These are phyloP conservation scores for Xenopus petersii DNA, from an alignment of 2,797 vertebrate genomes.

Conservation along the genomic window DNA sequence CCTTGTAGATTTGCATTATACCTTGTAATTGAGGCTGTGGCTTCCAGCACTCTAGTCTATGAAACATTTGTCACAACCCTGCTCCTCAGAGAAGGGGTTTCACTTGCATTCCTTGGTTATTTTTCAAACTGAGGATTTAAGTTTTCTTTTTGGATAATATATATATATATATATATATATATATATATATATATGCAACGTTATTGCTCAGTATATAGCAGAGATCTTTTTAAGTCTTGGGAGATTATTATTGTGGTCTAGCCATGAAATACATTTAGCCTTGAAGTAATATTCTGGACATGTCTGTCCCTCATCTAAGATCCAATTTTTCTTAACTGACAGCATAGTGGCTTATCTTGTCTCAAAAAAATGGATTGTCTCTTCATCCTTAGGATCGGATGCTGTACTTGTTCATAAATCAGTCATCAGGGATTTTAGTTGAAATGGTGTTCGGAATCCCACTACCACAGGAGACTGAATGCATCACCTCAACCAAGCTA, in stretches of 20 bases:
- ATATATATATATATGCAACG: background rate
- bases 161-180: too few relatives aligned
- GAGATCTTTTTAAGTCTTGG: slow-evolving; percentile 26
- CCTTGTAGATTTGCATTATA: too few relatives aligned
- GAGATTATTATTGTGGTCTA: slow-evolving; percentile 39
- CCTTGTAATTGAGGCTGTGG: too few relatives aligned
- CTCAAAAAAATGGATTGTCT: slow-evolving; percentile 49
- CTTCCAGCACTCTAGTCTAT: too few relatives aligned
- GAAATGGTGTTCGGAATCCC: slow-evolving; percentile 46
- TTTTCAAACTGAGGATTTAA: too few relatives aligned
- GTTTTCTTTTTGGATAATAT: background rate
- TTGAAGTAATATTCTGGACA: slow-evolving; percentile 41
- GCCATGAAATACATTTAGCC: slow-evolving; percentile 34
- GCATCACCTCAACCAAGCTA: slow-evolving; percentile 40
- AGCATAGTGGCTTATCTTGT: slow-evolving; percentile 49
- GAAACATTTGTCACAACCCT: too few relatives aligned
- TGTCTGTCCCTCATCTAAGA: slow-evolving; percentile 34
- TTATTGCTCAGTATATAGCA: slow-evolving; percentile 7
- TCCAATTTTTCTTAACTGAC: slow-evolving; percentile 47
- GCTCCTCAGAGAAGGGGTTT: too few relatives aligned
- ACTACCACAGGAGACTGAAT: slow-evolving; percentile 37
- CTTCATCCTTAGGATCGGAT: slow-evolving; percentile 38
- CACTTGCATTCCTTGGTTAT: too few relatives aligned
- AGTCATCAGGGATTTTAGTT: slow-evolving; percentile 48
- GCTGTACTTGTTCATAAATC: slow-evolving; percentile 45